phyloP scores from a whole-genome alignment of 2,888 invertebrate genomes.

The Aricia artaxerxes region DNA sequence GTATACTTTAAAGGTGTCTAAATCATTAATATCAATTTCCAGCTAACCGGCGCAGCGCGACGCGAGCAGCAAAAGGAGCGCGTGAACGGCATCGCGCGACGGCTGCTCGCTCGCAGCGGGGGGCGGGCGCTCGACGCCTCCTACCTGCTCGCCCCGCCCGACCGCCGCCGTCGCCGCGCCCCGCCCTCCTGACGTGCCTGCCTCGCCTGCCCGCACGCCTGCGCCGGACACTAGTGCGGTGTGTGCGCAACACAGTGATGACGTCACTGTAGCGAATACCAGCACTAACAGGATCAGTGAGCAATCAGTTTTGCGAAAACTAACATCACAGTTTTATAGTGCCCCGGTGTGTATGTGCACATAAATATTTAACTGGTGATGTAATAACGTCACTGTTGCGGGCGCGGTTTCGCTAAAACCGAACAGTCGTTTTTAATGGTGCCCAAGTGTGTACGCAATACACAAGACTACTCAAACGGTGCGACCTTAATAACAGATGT shows the following conservation, averaged over 20 bases:
- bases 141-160: conserved; percentile 61
- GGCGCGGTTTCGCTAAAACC: too few relatives aligned
- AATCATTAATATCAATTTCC: background rate
- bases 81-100: conserved; percentile 66
- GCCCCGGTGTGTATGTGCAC: background rate
- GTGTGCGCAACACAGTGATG: background rate
- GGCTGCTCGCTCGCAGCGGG: conserved; percentile 58
- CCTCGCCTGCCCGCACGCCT: conserved; percentile 29
- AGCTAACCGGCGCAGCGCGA: conserved; percentile 38
- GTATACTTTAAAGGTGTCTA: too few relatives aligned
- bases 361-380: background rate
- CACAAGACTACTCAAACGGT: background rate
- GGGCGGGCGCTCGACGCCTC: conserved; percentile 61
- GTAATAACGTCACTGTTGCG: too few relatives aligned
- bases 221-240: conserved; percentile 22
- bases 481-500: background rate
- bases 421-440: background rate
- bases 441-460: background rate
- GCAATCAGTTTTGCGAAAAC: too few relatives aligned
- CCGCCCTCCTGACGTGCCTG: conserved; percentile 43
- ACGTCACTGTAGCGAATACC: background rate
- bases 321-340: too few relatives aligned
- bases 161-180: conserved; percentile 45
- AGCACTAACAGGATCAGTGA: background rate
- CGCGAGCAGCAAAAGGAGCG: conserved; percentile 61